Base-by-base conservation (phyloP, 2,113 vertebrate species). In the Esox niger region DNA sequence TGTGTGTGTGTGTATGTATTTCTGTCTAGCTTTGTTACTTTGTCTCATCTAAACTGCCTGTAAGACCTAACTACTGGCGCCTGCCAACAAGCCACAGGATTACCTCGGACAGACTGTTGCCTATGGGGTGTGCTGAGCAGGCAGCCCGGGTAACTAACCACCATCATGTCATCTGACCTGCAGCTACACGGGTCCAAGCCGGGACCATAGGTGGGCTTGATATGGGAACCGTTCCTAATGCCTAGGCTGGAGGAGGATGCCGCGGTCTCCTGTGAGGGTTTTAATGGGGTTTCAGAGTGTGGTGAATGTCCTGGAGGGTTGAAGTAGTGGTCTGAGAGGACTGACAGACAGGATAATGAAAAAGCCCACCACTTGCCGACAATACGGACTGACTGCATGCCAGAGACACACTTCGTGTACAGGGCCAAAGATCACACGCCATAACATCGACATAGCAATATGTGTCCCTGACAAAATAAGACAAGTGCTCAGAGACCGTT, bases 291-390 rank as follows among this genome's bases (percentile, higher is more conserved):
- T n/a, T 17, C 47, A 2, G n/a, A 17, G 47, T 52, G 47, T 17
- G 47, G 47, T 52, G 47, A 52, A 52, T 52, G 47, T 52, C n/a
- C 20, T 21, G 47, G 47, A 52, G 47, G 47, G 47, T 21, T 52
- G 4, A n/a, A 52, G 47, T 21, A 52, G 47, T 52, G 47, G 47
- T 6, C 47, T 52, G 15, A 43, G 15, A 43, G n/a, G n/a, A n/a
- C 20, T 52, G n/a, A 23, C n/a, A 6, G 15, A 52, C n/a, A 52
- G 21, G 47, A 52, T n/a, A 52, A 52, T 52, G 47, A n/a, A 52
- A n/a, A 43, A 52, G 47, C 11, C 1, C 1, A 52, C 7, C 11
- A 23, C 47, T 52, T 5, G n/a, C 47, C 8, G 17, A 52, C 47
- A n/a, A 20, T 20, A 43, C 15, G 35, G 38, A 17, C n/a, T 52